Evolutionary conservation across 2,113 vertebrate genomes (phyloP).

Genomic region (Podilymbus podiceps): DNA sequence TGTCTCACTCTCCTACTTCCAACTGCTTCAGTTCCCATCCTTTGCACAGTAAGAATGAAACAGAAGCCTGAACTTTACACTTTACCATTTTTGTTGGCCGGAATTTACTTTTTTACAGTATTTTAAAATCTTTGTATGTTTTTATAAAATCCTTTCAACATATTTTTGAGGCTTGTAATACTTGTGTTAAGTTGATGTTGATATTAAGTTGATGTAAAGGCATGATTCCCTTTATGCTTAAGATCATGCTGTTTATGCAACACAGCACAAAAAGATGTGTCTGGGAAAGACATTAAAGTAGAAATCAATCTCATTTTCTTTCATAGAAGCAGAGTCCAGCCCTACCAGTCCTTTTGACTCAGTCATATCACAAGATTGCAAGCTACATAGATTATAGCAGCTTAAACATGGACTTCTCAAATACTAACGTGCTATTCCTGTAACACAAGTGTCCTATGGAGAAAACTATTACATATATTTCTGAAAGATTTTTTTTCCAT

Average conservation of each 20-base stretch:
- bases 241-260: neutral
- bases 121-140: neutral
- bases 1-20: neutral
- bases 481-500: neutral
- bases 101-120: neutral
- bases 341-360: neutral
- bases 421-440: neutral
- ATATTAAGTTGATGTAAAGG: neutral
- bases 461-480: neutral
- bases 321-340: neutral
- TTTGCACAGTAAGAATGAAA: constrained; percentile 5
- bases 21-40: neutral
- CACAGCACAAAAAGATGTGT: neutral
- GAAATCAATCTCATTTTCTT: neutral
- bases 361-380: neutral
- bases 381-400: neutral
- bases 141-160: constrained; percentile 1
- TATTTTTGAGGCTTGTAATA: constrained; percentile 25
- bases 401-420: neutral
- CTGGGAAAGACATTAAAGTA: constrained; percentile 24
- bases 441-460: neutral
- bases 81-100: neutral
- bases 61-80: constrained; percentile 13
- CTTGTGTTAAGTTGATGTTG: neutral
- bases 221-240: neutral